Evolutionary conservation across 2,888 invertebrate species (phyloP).

Genomic region (Lypha dubia): DNA sequence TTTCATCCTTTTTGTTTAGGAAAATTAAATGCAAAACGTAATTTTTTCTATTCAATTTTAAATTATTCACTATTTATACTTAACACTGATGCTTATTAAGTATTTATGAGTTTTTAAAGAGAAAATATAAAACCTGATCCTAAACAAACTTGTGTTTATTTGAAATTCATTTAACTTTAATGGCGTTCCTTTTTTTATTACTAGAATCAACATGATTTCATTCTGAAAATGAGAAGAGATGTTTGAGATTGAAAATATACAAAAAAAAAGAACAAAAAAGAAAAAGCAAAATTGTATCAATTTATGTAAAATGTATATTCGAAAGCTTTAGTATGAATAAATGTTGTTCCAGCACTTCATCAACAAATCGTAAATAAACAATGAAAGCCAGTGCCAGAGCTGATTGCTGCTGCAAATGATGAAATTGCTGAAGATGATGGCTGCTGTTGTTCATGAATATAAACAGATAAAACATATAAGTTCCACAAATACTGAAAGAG

Average conservation of each 20-base stretch:
- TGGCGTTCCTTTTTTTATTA: conserved; percentile 63
- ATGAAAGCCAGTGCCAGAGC: conserved; percentile 55
- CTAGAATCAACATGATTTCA: conserved; percentile 60
- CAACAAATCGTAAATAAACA: conserved; percentile 69
- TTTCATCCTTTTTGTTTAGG: neutral
- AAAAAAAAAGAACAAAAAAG: neutral
- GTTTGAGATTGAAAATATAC: conserved; percentile 16
- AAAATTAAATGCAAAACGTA: neutral
- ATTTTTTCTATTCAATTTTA: neutral
- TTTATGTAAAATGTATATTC: conserved; percentile 58
- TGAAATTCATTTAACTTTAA: conserved; percentile 69
- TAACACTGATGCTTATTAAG: conserved; percentile 47
- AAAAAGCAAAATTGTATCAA: conserved; percentile 57
- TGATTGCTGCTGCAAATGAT: conserved; percentile 54
- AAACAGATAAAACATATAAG: conserved; percentile 25
- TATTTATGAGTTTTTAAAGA: conserved; percentile 59
- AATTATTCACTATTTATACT: conserved; percentile 21
- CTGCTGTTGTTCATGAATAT: conserved; percentile 11
- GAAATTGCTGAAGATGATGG: conserved; percentile 38
- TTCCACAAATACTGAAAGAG: conserved; percentile 27
- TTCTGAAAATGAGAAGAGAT: conserved; percentile 54
- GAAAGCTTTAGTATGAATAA: conserved; percentile 23
- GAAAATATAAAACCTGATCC: conserved; percentile 43
- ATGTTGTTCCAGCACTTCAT: conserved; percentile 62
- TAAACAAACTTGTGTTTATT: conserved; percentile 68